Conservation (phyloP, 2,113 vertebrate genomes). For the Oostethus manadensis region DNA sequence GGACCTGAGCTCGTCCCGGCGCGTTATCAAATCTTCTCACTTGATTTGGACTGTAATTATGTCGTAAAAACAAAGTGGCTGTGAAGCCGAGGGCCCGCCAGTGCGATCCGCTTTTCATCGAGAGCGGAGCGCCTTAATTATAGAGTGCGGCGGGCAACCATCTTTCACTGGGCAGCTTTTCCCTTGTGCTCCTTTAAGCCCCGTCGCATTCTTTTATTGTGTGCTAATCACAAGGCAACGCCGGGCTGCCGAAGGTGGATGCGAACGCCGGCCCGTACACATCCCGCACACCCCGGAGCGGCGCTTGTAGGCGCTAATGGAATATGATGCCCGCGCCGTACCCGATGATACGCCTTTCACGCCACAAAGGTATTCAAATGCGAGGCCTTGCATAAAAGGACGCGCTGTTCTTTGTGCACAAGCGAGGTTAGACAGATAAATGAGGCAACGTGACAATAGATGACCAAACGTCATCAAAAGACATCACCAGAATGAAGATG, state of each 20-base stretch:
- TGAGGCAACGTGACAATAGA: conserved; percentile 37
- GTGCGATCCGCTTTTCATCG: conserved; percentile 76
- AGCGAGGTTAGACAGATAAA: conserved; percentile 43
- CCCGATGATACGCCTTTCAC: conserved; percentile 53
- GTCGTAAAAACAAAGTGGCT: conserved; percentile 76
- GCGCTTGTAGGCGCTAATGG: conserved; percentile 42
- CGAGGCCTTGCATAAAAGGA: conserved; percentile 29
- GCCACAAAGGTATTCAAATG: conserved; percentile 46
- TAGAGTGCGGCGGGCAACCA: conserved; percentile 60
- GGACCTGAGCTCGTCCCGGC: conserved; percentile 61
- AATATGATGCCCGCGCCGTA: conserved; percentile 40
- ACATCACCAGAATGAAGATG: conserved; percentile 17
- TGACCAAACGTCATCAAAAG: conserved; percentile 42
- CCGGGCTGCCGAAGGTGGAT: conserved; percentile 52
- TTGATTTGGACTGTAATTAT: conserved; percentile 78
- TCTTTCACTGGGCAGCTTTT: conserved; percentile 69
- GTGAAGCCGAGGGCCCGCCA: conserved; percentile 70
- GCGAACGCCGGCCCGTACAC: conserved; percentile 60
- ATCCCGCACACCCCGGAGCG: conserved; percentile 36
- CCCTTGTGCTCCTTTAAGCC: conserved; percentile 61
- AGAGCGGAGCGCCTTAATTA: conserved; percentile 77
- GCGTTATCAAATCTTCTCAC: conserved; percentile 76
- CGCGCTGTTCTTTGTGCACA: conserved; percentile 29
- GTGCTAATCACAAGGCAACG: conserved; percentile 71
- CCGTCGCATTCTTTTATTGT: conserved; percentile 66